Percentiles rank a stretch among this genome's conserved stretches.
phyloP scores from a whole-genome alignment of 2,797 vertebrate species.

The Microctenopoma steveboyesi region DNA sequence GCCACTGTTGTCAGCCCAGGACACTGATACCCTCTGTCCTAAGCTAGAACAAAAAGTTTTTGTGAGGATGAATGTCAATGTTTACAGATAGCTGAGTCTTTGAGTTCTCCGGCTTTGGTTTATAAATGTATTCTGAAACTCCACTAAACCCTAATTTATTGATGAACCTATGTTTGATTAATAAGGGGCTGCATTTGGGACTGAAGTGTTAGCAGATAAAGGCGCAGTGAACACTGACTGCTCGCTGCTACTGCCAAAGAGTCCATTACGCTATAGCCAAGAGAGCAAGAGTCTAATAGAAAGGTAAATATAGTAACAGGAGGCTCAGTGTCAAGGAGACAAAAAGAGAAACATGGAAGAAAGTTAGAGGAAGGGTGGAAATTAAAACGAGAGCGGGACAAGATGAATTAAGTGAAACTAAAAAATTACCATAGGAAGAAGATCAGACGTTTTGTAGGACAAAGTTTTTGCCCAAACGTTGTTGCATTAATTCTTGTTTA shows the following conservation, averaged over 20 bases:
- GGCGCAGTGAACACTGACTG: conserved; percentile 20
- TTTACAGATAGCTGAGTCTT: conserved; percentile 24
- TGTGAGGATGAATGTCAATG: conserved; percentile 10
- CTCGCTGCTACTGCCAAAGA: conserved; percentile 25
- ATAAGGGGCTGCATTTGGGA: conserved; percentile 39
- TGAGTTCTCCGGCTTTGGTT: not conserved
- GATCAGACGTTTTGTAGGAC: not conserved
- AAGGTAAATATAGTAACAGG: conserved; percentile 45
- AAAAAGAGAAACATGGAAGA: conserved; percentile 10
- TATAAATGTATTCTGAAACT: conserved; percentile 39
- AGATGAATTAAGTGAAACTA: not conserved
- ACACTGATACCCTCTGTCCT: conserved; percentile 4
- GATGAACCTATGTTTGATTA: conserved; percentile 47
- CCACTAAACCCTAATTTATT: conserved; percentile 35
- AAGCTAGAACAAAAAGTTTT: not conserved
- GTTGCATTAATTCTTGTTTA: conserved; percentile 30
- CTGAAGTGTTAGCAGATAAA: conserved; percentile 23
- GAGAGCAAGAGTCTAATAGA: conserved; percentile 41
- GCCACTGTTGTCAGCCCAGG: conserved; percentile 16
- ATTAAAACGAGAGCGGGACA: conserved; percentile 19
- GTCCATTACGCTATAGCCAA: conserved; percentile 32
- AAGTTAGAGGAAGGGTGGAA: conserved; percentile 33
- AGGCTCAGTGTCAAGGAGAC: conserved; percentile 30
- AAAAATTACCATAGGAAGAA: no score
- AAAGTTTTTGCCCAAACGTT: not conserved